Evolutionary conservation across 2,797 vertebrate genomes (phyloP).

Genomic region (Taeniopygia guttata): DNA sequence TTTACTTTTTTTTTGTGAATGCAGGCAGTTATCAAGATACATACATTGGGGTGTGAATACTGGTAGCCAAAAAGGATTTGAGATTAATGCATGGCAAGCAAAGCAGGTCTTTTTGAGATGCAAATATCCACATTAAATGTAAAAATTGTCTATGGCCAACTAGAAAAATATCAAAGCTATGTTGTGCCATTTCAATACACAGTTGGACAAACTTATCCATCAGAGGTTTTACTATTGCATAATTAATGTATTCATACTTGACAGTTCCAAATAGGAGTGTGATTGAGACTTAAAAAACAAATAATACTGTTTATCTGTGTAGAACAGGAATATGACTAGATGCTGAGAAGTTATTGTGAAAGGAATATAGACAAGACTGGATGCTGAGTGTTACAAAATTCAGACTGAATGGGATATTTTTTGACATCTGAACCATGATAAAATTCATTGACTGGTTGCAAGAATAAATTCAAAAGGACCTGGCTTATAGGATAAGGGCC

Average conservation of each 20-base stretch:
- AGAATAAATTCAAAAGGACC: neutral
- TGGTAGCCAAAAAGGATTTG: neutral
- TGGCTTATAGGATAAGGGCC: neutral
- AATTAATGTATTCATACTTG: neutral
- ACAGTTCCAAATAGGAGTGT: neutral
- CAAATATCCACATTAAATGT: conserved; percentile 10
- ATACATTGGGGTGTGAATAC: neutral
- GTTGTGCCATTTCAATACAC: neutral
- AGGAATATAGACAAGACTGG: neutral
- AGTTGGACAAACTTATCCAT: neutral
- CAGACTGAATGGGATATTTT: neutral
- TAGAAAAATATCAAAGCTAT: neutral
- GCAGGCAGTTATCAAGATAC: neutral
- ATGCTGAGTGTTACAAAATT: neutral
- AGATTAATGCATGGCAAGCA: neutral
- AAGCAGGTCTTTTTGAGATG: conserved; percentile 5
- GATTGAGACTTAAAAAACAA: neutral
- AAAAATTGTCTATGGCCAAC: neutral
- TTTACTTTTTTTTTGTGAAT: accelerated
- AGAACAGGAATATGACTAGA: neutral
- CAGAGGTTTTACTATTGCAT: neutral
- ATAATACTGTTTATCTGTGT: neutral
- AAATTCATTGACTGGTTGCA: neutral
- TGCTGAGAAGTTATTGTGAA: neutral
- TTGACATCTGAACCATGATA: neutral